Base-by-base conservation (phyloP, 2,888 invertebrate species). In the Blera fallax region DNA sequence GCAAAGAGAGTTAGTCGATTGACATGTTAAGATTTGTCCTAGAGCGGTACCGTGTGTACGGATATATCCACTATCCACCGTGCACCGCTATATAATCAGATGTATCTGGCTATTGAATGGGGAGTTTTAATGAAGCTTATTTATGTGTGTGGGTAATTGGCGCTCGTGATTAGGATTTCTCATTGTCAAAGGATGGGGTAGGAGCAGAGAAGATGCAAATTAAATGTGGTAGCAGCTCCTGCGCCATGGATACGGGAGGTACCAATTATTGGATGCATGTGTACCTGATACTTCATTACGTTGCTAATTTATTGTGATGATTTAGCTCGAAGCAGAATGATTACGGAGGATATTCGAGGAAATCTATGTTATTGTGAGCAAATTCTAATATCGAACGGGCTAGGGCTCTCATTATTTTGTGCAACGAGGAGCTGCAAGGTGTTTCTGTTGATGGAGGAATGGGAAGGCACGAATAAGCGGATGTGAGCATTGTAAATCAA, bases 11-110 rank as follows among this genome's bases (percentile, higher is more conserved):
- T 84, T 84, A 78, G 62, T 79, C 76, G 80, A 85, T 85, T 70
- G 81, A 72, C 85, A 81, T 85, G 85, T 81, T 85, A 81, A 76
- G 76, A 85, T 85, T 81, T 85, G 85, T 84, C 84, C 84, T 84
- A 74, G 69, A 84, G 84, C 84, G 43, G 37, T 54, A 52, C 34
- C 40, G 58, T 67, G 78, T 78, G 60, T 52, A 60, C n/a, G n/a
- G n/a, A n/a, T n/a, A n/a, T n/a, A n/a, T n/a, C n/a, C n/a, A n/a
- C n/a, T 60, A 29, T 37, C 64, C 60, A 74, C 60, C 18, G 67
- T 3, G 67, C 65, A 74, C 74, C 67, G 67, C 79, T 69, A 80
- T 79, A 67, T 79, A 83, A 73, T 83, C 82, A 78, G 72, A 40
- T 67, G 16, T 14, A 79, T 72, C 67, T 34, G 21, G 27, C 48